Conservation (phyloP, 2,113 vertebrate genomes). For the Neolamprologus falcicula region DNA sequence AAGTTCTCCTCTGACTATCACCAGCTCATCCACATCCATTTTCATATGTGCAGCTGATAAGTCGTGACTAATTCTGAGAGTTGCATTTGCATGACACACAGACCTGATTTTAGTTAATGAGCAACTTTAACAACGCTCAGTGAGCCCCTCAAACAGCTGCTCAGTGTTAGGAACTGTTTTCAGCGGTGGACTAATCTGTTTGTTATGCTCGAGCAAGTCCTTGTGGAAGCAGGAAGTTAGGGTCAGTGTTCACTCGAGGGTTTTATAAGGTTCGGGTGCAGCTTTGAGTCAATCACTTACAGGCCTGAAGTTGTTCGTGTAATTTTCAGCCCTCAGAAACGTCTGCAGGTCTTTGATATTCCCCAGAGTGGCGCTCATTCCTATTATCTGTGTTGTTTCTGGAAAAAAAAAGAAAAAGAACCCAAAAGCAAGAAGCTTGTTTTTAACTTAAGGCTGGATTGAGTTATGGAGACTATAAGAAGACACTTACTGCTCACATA, state of each 20-base stretch:
- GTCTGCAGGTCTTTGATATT: slow-evolving; percentile 87
- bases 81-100: neutral
- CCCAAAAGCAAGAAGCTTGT: neutral
- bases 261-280: neutral
- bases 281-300: slow-evolving; percentile 62
- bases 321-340: slow-evolving; percentile 89
- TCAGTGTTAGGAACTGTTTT: neutral
- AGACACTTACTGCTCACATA: slow-evolving; percentile 80
- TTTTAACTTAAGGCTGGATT: neutral
- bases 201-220: neutral
- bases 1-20: neutral
- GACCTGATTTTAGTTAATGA: neutral
- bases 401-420: neutral
- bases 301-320: slow-evolving; percentile 84
- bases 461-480: neutral
- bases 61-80: neutral
- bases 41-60: neutral
- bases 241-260: neutral
- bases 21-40: neutral
- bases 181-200: neutral
- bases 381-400: slow-evolving; percentile 88
- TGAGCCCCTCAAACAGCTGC: neutral
- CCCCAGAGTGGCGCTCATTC: slow-evolving; percentile 93
- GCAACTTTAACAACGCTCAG: neutral
- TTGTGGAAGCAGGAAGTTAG: neutral